Evolutionary conservation across 2,797 vertebrate genomes (phyloP), one percentile per base, ranked within the genome.

Genomic region (Darevskia nairensis): DNA sequence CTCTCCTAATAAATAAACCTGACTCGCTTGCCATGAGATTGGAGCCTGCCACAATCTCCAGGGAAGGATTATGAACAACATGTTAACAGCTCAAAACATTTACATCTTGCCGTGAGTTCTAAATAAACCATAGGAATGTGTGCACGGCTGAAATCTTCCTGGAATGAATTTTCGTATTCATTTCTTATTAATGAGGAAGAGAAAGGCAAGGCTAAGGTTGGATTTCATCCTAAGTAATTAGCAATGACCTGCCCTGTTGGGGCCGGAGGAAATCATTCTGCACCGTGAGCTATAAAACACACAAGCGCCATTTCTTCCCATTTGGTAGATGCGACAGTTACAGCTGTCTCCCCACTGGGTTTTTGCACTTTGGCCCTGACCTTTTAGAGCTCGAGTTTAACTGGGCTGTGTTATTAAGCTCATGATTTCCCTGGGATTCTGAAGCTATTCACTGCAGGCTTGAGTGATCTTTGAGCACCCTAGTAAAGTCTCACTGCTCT

Each of bases 301-400:
- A 85, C 85, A 39, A 93, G 75, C 82, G 0, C 3, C 39, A 72
- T 88, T 94, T 94, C 95, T 92, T 61, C 19, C 91, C 87, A 50
- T 78, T 91, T 86, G 86, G 77, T 88, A 88, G 83, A 81, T 89
- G 92, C 88, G 71, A 84, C 29, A 25, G 39, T 79, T 32, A 21
- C 8, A 68, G 39, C 84, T 78, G 55, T 74, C 83, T 39, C 82
- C 91, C 86, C 82, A 39, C 29, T 0, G 6, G 74, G 27, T 76
- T 81, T 87, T 82, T 76, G 77, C 25, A 50, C 81, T 92, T 88
- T 78, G 89, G 91, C 79, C 86, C 39, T 0, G 1, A 71, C 35
- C 84, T 82, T 85, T 89, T 80, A 87, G 82, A 84, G 44, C 80
- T 87, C 90, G 85, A 82, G 3, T 93, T 94, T 95, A 93, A 95